Base-by-base conservation (phyloP, 2,888 invertebrate species). In the Nineta flava region DNA sequence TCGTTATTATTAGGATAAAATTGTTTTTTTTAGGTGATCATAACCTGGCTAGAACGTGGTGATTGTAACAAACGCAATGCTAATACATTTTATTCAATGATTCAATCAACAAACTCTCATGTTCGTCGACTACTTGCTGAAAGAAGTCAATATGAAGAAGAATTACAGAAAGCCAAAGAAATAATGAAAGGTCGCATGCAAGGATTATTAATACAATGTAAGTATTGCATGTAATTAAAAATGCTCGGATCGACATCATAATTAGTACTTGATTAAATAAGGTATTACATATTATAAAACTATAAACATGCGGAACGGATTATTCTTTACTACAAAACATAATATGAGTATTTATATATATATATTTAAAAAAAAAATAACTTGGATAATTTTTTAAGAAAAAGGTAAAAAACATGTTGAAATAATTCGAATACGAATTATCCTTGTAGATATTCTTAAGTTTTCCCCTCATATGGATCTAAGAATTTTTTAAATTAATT, bases 31-130 rank as follows among this genome's bases (percentile, higher is more conserved):
- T 67, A 84, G 75, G 82, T 87, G 19, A 79, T 95, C 26, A 78
- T 90, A 35, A 82, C 87, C 0, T 96, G 95, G 95, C 65, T 96
- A 57, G 94, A 95, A 61, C 78, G 93, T 10, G 95, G 95, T 1
- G 94, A 95, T 64, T 94, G 94, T 63, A 87, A 78, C 45, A 93
- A 94, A 65, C 79, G 87, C 53, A 94, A 91, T 65, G 80, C 90
- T 2, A 92, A 87, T 62, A 82, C 81, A 41, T 95, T 95, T 68
- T 95, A 95, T 67, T 87, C 92, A 7, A 91, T 95, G 91, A 87
- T 95, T 53, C 94, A 95, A 69, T 87, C 88, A 21, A 90, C 91
- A 1, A 93, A 95, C 69, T 85, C 92, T 0, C 94, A 95, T 61
- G 86, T 94, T 7, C 76, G 94, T 10, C 76, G 93, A 47, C 70